These are phyloP conservation scores for Arnoldichthys spilopterus DNA, from an alignment of 2,797 vertebrate species.

Conservation along the genomic window DNA sequence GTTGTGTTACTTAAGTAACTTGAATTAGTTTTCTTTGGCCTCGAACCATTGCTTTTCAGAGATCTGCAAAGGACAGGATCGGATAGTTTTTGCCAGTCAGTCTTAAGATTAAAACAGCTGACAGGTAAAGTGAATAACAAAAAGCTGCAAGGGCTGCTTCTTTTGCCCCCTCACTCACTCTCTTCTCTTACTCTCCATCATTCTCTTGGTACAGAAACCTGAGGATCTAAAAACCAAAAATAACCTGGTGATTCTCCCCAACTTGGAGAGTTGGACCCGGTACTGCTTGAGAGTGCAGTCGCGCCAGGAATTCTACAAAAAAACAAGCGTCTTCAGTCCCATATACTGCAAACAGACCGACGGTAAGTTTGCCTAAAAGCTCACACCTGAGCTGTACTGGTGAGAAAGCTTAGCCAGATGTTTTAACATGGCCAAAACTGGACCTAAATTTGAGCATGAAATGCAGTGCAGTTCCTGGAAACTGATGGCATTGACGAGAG, in stretches of 20 bases:
- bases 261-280: constrained; percentile 65
- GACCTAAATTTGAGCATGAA: too few relatives aligned
- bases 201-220: not conserved
- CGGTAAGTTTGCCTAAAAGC: constrained; percentile 49
- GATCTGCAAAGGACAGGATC: too few relatives aligned
- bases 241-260: constrained; percentile 60
- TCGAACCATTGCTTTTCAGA: too few relatives aligned
- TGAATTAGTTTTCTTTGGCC: too few relatives aligned
- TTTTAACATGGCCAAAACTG: not conserved
- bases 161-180: too few relatives aligned
- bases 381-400: not conserved
- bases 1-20: too few relatives aligned
- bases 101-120: too few relatives aligned
- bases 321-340: constrained; percentile 66
- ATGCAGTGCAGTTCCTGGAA: too few relatives aligned
- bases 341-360: constrained; percentile 64
- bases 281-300: constrained; percentile 73
- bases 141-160: too few relatives aligned
- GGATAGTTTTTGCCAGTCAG: too few relatives aligned
- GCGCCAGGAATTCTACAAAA: constrained; percentile 59
- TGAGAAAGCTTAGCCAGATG: not conserved
- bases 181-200: not conserved
- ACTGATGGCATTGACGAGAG: too few relatives aligned
- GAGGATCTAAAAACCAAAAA: not conserved
- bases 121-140: too few relatives aligned